These are phyloP conservation scores for Hemithea aestivaria DNA, from an alignment of 2,888 invertebrate species.

Conservation along the genomic window DNA sequence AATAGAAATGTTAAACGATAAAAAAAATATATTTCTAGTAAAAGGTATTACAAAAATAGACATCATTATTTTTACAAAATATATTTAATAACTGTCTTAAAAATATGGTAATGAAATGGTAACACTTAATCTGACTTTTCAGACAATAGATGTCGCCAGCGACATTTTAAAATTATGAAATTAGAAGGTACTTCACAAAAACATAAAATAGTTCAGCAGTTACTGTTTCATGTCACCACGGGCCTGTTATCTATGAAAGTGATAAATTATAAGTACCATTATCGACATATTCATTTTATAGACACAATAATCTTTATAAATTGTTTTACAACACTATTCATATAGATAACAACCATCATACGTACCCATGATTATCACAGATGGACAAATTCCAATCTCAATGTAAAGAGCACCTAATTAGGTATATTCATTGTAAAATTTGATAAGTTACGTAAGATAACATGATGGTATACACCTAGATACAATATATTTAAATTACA, in stretches of 20 bases:
- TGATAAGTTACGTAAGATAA: too few relatives aligned
- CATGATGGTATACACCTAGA: not conserved
- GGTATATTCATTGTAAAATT: slow-evolving; percentile 6
- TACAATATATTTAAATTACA: too few relatives aligned
- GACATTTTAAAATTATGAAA: not conserved
- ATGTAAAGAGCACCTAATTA: not conserved
- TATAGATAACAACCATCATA: slow-evolving; percentile 15
- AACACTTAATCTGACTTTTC: not conserved
- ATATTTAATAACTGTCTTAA: slow-evolving; percentile 29
- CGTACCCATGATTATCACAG: slow-evolving; percentile 19
- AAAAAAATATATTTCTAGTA: slow-evolving; percentile 34
- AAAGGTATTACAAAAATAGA: slow-evolving; percentile 51
- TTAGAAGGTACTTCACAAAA: not conserved
- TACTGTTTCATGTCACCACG: too few relatives aligned
- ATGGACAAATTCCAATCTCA: slow-evolving; percentile 7
- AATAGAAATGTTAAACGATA: slow-evolving; percentile 24
- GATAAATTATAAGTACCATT: not conserved
- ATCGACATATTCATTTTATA: not conserved
- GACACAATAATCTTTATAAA: slow-evolving; percentile 8
- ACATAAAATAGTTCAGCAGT: not conserved
- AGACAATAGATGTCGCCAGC: slow-evolving; percentile 1
- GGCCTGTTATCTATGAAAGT: not conserved
- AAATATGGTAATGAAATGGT: slow-evolving; percentile 7
- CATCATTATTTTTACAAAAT: slow-evolving; percentile 28
- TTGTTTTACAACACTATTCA: slow-evolving; percentile 10